These are phyloP conservation scores for Nemotelus pantherinus DNA, from an alignment of 2,888 invertebrate genomes.

Conservation along the genomic window DNA sequence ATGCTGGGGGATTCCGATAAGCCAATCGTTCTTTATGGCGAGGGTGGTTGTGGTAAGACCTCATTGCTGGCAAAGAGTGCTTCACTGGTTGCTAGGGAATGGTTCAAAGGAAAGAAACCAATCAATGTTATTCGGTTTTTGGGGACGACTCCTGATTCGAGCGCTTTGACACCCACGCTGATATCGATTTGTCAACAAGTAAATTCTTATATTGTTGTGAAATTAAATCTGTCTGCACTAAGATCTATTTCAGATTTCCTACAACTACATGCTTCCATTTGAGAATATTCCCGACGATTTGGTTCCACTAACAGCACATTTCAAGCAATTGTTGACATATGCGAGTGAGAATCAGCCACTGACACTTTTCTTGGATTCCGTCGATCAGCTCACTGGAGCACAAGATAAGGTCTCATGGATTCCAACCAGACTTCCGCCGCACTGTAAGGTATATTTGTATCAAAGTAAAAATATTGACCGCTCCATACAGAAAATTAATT, in stretches of 20 bases:
- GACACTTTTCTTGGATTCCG: slow-evolving; percentile 91
- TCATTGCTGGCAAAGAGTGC: slow-evolving; percentile 93
- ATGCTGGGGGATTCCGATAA: slow-evolving; percentile 87
- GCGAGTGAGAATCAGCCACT: slow-evolving; percentile 86
- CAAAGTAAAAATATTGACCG: neutral
- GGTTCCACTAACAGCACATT: slow-evolving; percentile 94
- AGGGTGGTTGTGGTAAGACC: slow-evolving; percentile 97
- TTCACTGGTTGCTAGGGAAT: slow-evolving; percentile 77
- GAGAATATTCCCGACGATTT: slow-evolving; percentile 96
- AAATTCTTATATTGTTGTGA: slow-evolving; percentile 51
- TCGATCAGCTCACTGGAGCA: slow-evolving; percentile 94
- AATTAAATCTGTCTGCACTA: slow-evolving; percentile 34
- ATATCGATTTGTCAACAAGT: slow-evolving; percentile 96
- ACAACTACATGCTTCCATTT: slow-evolving; percentile 89
- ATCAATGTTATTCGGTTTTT: slow-evolving; percentile 91
- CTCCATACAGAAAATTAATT: neutral
- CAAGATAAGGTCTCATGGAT: slow-evolving; percentile 97
- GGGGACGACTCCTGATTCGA: slow-evolving; percentile 97
- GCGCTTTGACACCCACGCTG: slow-evolving; percentile 91
- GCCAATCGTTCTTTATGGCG: slow-evolving; percentile 91
- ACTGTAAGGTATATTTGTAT: slow-evolving; percentile 78
- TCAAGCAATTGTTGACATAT: slow-evolving; percentile 89
- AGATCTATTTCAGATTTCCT: slow-evolving; percentile 75
- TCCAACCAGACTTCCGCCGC: slow-evolving; percentile 86
- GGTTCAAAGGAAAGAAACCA: slow-evolving; percentile 80